Evolutionary conservation across 2,797 vertebrate species (phyloP), one percentile per base, ranked within the genome.

Genomic region (Acanthurus leucopareius): DNA sequence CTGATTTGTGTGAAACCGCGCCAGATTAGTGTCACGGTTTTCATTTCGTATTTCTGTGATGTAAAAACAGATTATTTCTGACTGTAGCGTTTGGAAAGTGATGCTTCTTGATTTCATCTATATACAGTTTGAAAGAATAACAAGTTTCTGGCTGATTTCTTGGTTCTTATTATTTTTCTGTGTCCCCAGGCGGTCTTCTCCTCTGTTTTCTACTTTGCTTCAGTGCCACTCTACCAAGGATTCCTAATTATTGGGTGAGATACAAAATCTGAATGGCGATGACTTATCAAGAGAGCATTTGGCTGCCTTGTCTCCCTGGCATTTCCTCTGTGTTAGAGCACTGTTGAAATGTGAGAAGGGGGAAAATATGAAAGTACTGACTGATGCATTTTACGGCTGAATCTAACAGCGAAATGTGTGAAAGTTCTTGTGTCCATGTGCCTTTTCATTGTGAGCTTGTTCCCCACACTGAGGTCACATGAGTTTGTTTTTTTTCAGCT

Each of bases 151-250:
- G 61, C 48, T 40, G 20, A 38, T 38, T 57, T 64, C 7, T 80
- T 9, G 44, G 9, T 40, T 77, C 16, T 77, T 4, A 32, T 32
- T 32, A 32, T 44, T 19, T 69, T 48, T 51, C 48, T 77, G 45
- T 74, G 42, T 51, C 80, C 40, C 0, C 71, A 99, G 98, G 97
- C 97, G 3, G 98, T 99, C 64, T 99, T 99, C 88, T 99, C 98
- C 19, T 99, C 98, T 0, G 97, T 99, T 14, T 99, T 99, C 95
- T 99, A 97, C 93, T 99, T 99, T 17, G 98, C 98, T 35, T 99
- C 98, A 0, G 97, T 99, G 53, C 97, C 98, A 5, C 97, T 99
- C 86, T 99, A 99, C 90, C 98, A 99, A 95, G 98, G 98, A 79
- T 99, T 99, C 91, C 96, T 99, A 91, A 97, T 97, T 72, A 98